Evolutionary conservation across 2,113 vertebrate genomes (phyloP).

Genomic region (Xiphophorus hellerii): DNA sequence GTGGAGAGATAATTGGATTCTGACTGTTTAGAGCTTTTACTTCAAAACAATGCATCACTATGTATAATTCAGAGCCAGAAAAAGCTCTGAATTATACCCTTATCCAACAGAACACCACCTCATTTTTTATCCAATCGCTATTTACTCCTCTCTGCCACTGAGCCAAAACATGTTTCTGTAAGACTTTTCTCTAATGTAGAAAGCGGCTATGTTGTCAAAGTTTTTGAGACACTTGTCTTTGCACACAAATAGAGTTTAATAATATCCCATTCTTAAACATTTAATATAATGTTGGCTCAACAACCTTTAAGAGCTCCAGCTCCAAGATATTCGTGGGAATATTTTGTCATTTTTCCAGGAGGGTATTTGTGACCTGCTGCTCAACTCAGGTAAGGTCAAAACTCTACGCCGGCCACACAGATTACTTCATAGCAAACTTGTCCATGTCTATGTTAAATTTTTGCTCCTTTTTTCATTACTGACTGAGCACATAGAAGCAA

Average conservation of each 20-base stretch:
- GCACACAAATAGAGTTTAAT: no score
- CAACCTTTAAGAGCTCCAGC: no score
- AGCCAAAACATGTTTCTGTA: not conserved
- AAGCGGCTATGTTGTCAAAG: not conserved
- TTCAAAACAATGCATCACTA: constrained; percentile 46
- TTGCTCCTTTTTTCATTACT: no score
- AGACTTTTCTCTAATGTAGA: not conserved
- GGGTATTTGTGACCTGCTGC: not conserved
- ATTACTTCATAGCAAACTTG: not conserved
- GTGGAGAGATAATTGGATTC: constrained; percentile 51
- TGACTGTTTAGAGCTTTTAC: constrained; percentile 57
- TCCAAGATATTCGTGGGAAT: not conserved
- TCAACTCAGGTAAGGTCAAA: not conserved
- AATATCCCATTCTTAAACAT: not conserved
- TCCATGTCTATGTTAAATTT: not conserved
- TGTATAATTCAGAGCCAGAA: constrained; percentile 23
- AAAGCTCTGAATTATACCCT: constrained; percentile 2
- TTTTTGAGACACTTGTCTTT: no score
- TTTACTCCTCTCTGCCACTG: constrained; percentile 2
- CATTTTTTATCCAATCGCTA: constrained; percentile 18
- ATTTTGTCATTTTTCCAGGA: not conserved
- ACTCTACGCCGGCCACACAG: not conserved
- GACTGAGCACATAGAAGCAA: no score
- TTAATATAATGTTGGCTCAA: not conserved
- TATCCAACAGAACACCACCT: constrained; percentile 16